Base-by-base conservation (phyloP, 2,888 invertebrate species). In the Aromia moschata region DNA sequence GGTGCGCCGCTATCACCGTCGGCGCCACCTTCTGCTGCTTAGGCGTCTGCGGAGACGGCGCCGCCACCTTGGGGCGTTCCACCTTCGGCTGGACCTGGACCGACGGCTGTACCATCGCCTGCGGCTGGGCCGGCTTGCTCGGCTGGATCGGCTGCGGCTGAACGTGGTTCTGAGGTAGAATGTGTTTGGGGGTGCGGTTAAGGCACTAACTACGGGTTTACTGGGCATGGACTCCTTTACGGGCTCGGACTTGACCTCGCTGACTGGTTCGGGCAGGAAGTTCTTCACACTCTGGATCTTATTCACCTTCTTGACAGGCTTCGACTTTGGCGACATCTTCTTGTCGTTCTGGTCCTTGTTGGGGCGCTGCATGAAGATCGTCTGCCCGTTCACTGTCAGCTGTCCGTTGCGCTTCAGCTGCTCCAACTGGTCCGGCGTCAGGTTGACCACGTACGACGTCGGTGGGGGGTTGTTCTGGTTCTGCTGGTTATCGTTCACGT, bases 401-500 rank as follows among this genome's bases (percentile, higher is more conserved):
- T 81, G 81, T 10, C 81, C 80, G 52, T 80, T 80, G 1, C 80
- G 65, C 64, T 81, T 81, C 55, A 81, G 67, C 59, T 79, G 79
- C 58, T 81, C 81, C 49, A 81, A 60, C 59, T 81, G 81, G 17
- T 81, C 81, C 0, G 80, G 79, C 4, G 81, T 80, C 51, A 81
- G 68, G 67, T 81, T 81, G 4, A 80, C 80, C n/a, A 80, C 80
- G 56, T 80, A 81, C 0, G 80, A 79, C n/a, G 79, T 77, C 5
- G 78, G 77, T 14, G 72, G 74, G 0, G 68, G 61, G n/a, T 71
- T 70, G 16, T 68, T 69, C 41, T 60, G 67, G 15, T 64, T 62
- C 44, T 67, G 68, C 36, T 73, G 69, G 17, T 67, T 67, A n/a
- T 61, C 64, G 2, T 46, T 52, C 4, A 37, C 25, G 40, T 49